Evolutionary conservation across 2,888 invertebrate species (phyloP).

Genomic region (Mayetiola destructor): DNA sequence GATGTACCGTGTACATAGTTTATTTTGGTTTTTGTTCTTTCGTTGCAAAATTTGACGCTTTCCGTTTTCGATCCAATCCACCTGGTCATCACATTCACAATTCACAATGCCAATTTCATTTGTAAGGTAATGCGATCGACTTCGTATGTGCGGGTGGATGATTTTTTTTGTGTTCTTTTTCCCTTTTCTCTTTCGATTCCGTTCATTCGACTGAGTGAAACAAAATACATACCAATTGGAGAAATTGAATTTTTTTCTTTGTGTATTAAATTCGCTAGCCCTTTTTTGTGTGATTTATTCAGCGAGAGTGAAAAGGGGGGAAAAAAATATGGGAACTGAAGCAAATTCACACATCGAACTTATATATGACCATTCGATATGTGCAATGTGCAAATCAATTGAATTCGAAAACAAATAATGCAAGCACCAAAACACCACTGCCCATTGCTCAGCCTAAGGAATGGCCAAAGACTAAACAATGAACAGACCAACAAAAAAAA

Average conservation of each 20-base stretch:
- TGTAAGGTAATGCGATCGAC: no score
- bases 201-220: not conserved
- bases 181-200: not conserved
- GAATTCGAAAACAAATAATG: slow-evolving; percentile 7
- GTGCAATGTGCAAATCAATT: not conserved
- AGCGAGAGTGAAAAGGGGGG: not conserved
- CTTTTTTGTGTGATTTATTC: not conserved
- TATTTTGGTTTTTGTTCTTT: no score
- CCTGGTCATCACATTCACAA: no score
- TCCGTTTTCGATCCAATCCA: no score
- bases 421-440: not conserved
- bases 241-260: not conserved
- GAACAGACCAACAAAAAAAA: not conserved
- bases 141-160: no score
- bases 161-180: not conserved
- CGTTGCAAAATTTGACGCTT: no score
- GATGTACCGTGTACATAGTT: no score
- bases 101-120: no score
- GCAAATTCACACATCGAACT: slow-evolving; percentile 4
- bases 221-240: not conserved
- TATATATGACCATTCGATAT: not conserved
- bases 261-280: not conserved
- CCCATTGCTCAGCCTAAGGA: no score
- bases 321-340: not conserved
- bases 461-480: no score